Percentiles rank a stretch among this genome's conserved stretches.
Conservation (phyloP, 2,888 invertebrate species). For the Masnerella sp. region DNA sequence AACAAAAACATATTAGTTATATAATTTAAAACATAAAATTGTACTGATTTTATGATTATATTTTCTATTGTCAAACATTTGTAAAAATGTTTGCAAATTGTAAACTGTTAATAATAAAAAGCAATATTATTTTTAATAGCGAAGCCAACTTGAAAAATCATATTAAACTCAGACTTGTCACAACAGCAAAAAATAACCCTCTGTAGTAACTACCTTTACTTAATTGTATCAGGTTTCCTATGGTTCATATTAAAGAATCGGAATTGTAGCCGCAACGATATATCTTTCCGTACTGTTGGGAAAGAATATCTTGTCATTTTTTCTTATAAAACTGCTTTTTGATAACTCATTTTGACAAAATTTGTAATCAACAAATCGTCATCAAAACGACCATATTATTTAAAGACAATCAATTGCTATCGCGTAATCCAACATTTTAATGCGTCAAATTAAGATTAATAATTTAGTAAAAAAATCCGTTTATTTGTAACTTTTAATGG, state of each 20-base stretch:
- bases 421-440: no score
- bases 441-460: background rate
- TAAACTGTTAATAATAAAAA: slow-evolving; percentile 3
- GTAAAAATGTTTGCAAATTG: no score
- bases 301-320: slow-evolving; percentile 79
- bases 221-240: slow-evolving; percentile 92
- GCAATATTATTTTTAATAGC: slow-evolving; percentile 27
- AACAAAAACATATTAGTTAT: no score
- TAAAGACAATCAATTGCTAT: background rate
- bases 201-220: slow-evolving; percentile 80
- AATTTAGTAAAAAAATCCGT: no score
- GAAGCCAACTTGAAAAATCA: slow-evolving; percentile 58
- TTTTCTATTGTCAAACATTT: no score
- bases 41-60: no score
- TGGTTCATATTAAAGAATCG: slow-evolving; percentile 96
- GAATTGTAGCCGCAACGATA: slow-evolving; percentile 96
- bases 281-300: slow-evolving; percentile 96
- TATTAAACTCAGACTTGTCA: slow-evolving; percentile 22
- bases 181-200: slow-evolving; percentile 42
- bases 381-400: background rate
- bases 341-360: slow-evolving; percentile 4
- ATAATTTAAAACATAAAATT: no score
- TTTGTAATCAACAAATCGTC: background rate
- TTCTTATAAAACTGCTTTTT: slow-evolving; percentile 59
- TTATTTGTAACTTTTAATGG: no score